These are phyloP conservation scores for Catharus fuscescens DNA, from an alignment of 2,113 vertebrate genomes.

Conservation along the genomic window DNA sequence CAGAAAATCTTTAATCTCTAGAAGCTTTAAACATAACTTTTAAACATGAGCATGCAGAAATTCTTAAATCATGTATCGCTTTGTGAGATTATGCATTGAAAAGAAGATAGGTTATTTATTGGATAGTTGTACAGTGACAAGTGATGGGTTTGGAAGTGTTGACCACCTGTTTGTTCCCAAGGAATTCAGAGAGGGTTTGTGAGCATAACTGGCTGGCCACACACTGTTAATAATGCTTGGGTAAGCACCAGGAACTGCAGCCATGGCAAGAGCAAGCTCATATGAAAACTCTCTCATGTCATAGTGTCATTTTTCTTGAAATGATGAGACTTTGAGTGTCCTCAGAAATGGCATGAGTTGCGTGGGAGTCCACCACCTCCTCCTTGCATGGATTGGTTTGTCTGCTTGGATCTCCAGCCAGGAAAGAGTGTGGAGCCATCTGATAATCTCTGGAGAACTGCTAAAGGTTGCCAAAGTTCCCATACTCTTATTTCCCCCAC, in stretches of 20 bases:
- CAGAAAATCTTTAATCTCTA: background rate
- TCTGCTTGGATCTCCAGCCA: background rate
- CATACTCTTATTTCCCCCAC: background rate
- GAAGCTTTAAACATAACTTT: background rate
- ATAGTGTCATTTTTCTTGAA: background rate
- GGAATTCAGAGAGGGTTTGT: background rate
- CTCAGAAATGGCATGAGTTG: background rate
- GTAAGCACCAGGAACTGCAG: background rate
- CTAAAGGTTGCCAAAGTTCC: background rate
- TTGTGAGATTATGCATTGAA: background rate
- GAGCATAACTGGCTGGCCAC: background rate
- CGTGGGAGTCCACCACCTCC: background rate
- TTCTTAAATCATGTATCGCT: background rate
- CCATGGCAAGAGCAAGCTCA: background rate
- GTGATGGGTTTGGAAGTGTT: background rate
- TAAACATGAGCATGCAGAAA: background rate
- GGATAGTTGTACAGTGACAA: background rate
- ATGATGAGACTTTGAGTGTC: background rate
- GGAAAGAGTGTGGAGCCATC: background rate
- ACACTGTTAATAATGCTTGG: background rate
- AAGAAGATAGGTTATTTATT: background rate
- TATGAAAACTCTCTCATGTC: background rate
- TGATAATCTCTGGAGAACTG: background rate
- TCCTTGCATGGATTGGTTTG: background rate
- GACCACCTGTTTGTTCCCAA: background rate